A percentile compares a stretch with the other conserved stretches of the same genome.
Evolutionary conservation across 2,797 vertebrate genomes (phyloP).

Genomic region (Parotocinclus haroldoi): DNA sequence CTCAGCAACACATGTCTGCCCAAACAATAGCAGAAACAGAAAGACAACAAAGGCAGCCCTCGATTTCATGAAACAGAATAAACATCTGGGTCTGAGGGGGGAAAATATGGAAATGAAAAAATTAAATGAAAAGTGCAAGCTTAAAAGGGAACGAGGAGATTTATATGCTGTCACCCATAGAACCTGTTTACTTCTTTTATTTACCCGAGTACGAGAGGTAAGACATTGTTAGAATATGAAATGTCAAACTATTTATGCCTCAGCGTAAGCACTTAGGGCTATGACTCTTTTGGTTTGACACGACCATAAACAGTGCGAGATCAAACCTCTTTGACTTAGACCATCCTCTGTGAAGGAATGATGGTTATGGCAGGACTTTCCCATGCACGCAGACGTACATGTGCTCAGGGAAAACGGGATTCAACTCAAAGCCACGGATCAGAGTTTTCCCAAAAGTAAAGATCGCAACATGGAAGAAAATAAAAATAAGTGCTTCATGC

Average conservation of each 20-base stretch:
- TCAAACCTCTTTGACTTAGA: slow-evolving; percentile 72
- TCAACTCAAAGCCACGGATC: slow-evolving; percentile 18
- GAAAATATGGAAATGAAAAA: slow-evolving; percentile 32
- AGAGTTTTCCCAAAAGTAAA: slow-evolving; percentile 15
- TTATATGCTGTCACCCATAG: slow-evolving; percentile 61
- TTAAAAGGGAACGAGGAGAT: slow-evolving; percentile 57
- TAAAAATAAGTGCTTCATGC: slow-evolving; percentile 2
- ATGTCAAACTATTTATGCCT: slow-evolving; percentile 78
- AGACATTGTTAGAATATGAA: slow-evolving; percentile 72
- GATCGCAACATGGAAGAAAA: no score
- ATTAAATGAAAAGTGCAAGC: slow-evolving; percentile 28
- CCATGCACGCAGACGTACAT: slow-evolving; percentile 50
- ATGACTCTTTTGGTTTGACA: slow-evolving; percentile 68
- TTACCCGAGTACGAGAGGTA: slow-evolving; percentile 59
- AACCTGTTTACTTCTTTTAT: slow-evolving; percentile 70
- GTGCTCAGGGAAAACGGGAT: slow-evolving; percentile 32
- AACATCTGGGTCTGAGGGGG: slow-evolving; percentile 31
- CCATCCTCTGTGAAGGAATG: slow-evolving; percentile 64
- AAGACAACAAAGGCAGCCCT: slow-evolving; percentile 30
- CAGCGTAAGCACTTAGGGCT: slow-evolving; percentile 76
- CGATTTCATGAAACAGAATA: slow-evolving; percentile 52
- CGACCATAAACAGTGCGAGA: slow-evolving; percentile 72
- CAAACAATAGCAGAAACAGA: slow-evolving; percentile 37
- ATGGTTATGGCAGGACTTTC: slow-evolving; percentile 72
- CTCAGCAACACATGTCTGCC: slow-evolving; percentile 40